Evolutionary conservation across 1,140 invertebrate species (phyloP).

Genomic region (Xylocopa sonorina): DNA sequence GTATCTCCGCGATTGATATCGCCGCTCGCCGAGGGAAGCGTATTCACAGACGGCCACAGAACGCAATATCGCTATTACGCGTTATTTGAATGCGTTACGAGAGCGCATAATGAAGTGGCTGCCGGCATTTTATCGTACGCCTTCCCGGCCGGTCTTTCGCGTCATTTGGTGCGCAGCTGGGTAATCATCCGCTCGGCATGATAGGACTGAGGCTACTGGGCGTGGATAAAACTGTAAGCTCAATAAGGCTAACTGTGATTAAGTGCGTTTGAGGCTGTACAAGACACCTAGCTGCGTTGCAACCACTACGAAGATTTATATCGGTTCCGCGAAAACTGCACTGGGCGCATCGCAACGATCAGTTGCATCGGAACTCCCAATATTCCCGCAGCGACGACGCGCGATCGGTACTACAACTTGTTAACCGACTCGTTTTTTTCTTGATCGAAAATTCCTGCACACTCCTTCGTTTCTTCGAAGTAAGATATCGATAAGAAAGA

Average conservation of each 20-base stretch:
- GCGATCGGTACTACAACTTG: no score
- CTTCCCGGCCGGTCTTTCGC: conserved; percentile 68
- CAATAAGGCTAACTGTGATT: conserved; percentile 73
- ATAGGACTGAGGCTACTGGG: conserved; percentile 79
- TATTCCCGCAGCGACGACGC: no score
- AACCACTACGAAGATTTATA: conserved; percentile 62
- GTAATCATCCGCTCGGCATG: conserved; percentile 77
- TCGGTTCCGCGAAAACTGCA: conserved; percentile 47
- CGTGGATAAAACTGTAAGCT: conserved; percentile 79
- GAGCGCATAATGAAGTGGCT: conserved; percentile 78
- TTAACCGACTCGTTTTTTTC: no score
- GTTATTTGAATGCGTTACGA: conserved; percentile 73
- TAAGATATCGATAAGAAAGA: no score
- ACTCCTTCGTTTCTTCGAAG: no score
- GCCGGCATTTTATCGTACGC: conserved; percentile 77
- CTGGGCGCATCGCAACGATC: conserved; percentile 23
- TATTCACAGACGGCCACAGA: neutral
- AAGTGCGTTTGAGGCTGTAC: conserved; percentile 71
- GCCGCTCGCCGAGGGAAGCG: conserved; percentile 20
- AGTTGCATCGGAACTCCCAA: neutral
- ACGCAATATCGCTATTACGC: conserved; percentile 68
- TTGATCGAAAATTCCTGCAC: no score
- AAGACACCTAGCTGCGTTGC: conserved; percentile 62
- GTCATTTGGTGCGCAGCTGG: conserved; percentile 75
- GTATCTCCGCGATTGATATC: neutral